Evolutionary conservation across 2,797 vertebrate genomes (phyloP), one percentile per base, ranked within the genome.

Genomic region (Clarias platycephalus): DNA sequence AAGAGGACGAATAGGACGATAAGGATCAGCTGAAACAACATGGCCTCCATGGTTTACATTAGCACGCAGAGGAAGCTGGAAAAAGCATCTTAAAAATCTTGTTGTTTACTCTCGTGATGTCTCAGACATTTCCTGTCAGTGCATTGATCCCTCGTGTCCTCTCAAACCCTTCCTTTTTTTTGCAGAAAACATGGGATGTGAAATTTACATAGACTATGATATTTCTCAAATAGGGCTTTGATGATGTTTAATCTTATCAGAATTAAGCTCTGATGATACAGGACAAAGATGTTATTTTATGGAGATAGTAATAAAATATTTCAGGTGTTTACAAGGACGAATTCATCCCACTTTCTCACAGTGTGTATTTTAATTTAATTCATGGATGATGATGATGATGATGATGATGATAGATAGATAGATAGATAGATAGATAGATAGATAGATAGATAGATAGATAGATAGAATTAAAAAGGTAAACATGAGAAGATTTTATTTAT

Each of bases 171-270:
- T 37, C 0, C 7, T 68, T 28, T 49, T 49, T 49, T 49, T 49
- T 49, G 2, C 49, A 53, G 22, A 24, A 60, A 60, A 24, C 20
- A 60, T 9, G 20, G 2, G 44, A 53, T 53, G 49, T 13, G 49
- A 53, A 53, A 53, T 53, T 53, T 53, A 53, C 12, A 49, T 49
- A 49, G 12, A 49, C 10, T 49, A 13, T 49, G 12, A 49, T 22
- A 40, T 13, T 13, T 37, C 68, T 49, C 0, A 49, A 7, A 7
- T 9, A 55, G 1, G 44, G 76, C 22, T 77, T 64, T 66, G 31
- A 57, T 83, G 81, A 86, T n/a, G 26, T 82, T 88, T 85, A 85
- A 88, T 82, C 83, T 80, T 49, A 81, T 86, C 78, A 81, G 13
- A 77, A 85, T 28, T 62, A 10, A n/a, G 79, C 63, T 68, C 83